Conservation (phyloP, 2,797 vertebrate genomes). For the Lepilemur septentrionalis region DNA sequence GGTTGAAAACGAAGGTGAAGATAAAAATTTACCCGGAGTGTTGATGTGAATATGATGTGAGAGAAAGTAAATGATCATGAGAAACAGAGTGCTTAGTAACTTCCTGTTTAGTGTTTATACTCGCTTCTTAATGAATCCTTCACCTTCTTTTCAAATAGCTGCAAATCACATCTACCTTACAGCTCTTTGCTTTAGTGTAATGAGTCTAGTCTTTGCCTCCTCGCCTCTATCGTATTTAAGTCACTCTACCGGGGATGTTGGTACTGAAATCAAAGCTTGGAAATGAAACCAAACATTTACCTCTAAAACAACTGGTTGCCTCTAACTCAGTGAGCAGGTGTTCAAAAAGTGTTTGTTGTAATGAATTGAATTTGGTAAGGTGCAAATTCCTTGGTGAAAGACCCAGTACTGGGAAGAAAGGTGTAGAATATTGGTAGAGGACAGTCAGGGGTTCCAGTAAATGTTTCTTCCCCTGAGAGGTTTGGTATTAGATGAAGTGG, state of each 20-base stretch:
- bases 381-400: background rate
- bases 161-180: background rate
- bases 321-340: background rate
- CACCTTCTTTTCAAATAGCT: slow-evolving; percentile 16
- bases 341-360: background rate
- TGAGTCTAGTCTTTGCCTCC: background rate
- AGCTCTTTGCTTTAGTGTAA: background rate
- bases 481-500: background rate
- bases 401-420: background rate
- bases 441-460: background rate
- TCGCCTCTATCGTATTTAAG: background rate
- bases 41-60: background rate
- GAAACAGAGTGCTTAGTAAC: background rate
- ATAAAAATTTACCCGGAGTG: slow-evolving; percentile 1
- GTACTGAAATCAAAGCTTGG: slow-evolving; percentile 22
- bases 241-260: background rate
- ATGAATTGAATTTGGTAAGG: background rate
- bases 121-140: background rate
- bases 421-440: background rate
- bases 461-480: background rate
- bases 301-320: background rate
- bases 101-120: background rate
- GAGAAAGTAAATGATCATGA: background rate
- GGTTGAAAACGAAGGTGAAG: background rate
- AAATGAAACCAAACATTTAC: slow-evolving; percentile 13